These are phyloP conservation scores for Stenotaenia linearis DNA, from an alignment of 2,888 invertebrate species.

Conservation along the genomic window DNA sequence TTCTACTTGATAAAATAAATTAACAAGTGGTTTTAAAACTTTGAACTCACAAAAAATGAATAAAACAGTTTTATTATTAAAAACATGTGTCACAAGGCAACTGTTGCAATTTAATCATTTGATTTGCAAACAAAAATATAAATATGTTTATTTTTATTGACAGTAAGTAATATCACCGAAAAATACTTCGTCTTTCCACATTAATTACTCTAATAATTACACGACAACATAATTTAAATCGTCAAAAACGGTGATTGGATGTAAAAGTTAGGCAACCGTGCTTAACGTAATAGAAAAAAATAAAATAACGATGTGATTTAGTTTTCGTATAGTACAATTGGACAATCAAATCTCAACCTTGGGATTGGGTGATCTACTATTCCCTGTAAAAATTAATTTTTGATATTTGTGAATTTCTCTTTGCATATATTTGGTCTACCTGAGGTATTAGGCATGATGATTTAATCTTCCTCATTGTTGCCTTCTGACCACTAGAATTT, in stretches of 20 bases:
- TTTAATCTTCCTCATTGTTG: constrained; percentile 43
- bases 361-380: constrained; percentile 44
- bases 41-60: no score
- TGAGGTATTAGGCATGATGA: constrained; percentile 47
- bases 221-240: background rate
- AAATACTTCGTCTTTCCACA: background rate
- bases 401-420: background rate
- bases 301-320: background rate
- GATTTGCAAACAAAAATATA: background rate
- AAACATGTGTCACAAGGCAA: background rate
- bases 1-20: no score
- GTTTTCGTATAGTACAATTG: constrained; percentile 44
- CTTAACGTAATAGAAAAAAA: background rate
- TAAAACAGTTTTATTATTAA: constrained; percentile 9
- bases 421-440: constrained; percentile 40
- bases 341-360: constrained; percentile 45
- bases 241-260: background rate
- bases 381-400: constrained; percentile 41
- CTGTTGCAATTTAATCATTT: background rate
- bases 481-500: constrained; percentile 41
- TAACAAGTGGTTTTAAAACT: no score
- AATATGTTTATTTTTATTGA: background rate
- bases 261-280: background rate
- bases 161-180: background rate
- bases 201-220: no score